Base-by-base conservation (phyloP, 1,140 invertebrate genomes). In the Trichomalopsis sarcophagae region DNA sequence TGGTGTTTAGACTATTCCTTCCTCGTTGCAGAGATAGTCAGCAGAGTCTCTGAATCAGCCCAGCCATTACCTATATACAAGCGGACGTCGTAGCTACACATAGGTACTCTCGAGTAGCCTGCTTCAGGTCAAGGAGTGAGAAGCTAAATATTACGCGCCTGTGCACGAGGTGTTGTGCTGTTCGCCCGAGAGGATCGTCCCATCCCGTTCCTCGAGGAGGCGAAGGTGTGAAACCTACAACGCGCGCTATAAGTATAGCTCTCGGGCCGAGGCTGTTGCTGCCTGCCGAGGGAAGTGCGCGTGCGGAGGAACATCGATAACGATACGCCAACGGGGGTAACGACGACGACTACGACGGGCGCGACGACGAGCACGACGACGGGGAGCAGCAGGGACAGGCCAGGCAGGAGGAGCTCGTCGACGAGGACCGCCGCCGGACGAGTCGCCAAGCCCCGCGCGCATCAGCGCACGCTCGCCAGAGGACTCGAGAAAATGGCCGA, bases 401-500 rank as follows among this genome's bases (percentile, higher is more conserved):
- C 10, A 17, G 21, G 30, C n/a, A 14, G 27, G 44, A 73, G 13
- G 36, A 81, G 66, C 21, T 36, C 36, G 68, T 30, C 66, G 40
- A 13, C 68, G 36, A 27, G 21, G n/a, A 62, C 76, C 23, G 36
- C 27, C 13, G 30, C 0, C 7, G 84, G 79, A 33, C 84, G 78
- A 68, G 71, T 85, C 27, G 9, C 40, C 13, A 85, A 81, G 40
- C 9, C 30, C 77, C 68, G 2, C 7, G 9, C 40, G 30, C 69
- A 44, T 14, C 55, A 47, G 21, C 40, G 74, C 74, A 33, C 68
- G 68, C 74, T 81, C 74, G 74, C 11, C 71, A 47, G 78, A 84
- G 82, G 82, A 87, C 82, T 87, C 87, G 87, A 90, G 90, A 93
- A 93, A 92, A 93, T 93, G 92, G 92, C 92, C 89, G 92, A 93